These are phyloP conservation scores for Drosophila leontia DNA, from an alignment of 1,140 invertebrate genomes.

Conservation along the genomic window DNA sequence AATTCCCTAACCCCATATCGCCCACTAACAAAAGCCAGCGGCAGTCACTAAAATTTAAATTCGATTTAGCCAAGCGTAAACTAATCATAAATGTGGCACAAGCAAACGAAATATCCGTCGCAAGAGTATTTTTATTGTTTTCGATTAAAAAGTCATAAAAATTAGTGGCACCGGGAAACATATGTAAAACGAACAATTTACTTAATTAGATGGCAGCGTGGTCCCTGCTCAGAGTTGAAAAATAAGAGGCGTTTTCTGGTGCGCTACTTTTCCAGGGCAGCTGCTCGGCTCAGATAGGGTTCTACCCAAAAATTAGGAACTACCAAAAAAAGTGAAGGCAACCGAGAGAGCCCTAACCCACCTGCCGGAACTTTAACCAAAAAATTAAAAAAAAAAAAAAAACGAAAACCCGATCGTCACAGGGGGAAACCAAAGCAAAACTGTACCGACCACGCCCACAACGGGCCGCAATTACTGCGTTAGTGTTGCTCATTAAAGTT, in stretches of 20 bases:
- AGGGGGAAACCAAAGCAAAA: conserved; percentile 67
- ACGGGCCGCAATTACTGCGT: conserved; percentile 73
- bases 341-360: conserved; percentile 37
- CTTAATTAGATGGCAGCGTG: conserved; percentile 73
- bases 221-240: conserved; percentile 19
- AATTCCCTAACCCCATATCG: conserved; percentile 5
- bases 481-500: conserved; percentile 82
- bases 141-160: conserved; percentile 80
- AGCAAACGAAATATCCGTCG: conserved; percentile 42
- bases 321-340: conserved; percentile 65
- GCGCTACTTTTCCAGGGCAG: conserved; percentile 66
- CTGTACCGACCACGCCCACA: conserved; percentile 66
- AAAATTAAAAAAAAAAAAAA: conserved; percentile 19
- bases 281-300: conserved; percentile 34
- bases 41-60: conserved; percentile 42
- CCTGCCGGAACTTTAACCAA: conserved; percentile 73
- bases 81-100: conserved; percentile 61
- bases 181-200: conserved; percentile 82
- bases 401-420: conserved; percentile 36
- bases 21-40: conserved; percentile 16
- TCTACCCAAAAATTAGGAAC: conserved; percentile 60
- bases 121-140: conserved; percentile 71
- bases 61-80: conserved; percentile 71
- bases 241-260: conserved; percentile 72
- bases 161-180: conserved; percentile 55